These are phyloP conservation scores for Dromaius novaehollandiae DNA, from an alignment of 2,113 vertebrate genomes.

Conservation along the genomic window DNA sequence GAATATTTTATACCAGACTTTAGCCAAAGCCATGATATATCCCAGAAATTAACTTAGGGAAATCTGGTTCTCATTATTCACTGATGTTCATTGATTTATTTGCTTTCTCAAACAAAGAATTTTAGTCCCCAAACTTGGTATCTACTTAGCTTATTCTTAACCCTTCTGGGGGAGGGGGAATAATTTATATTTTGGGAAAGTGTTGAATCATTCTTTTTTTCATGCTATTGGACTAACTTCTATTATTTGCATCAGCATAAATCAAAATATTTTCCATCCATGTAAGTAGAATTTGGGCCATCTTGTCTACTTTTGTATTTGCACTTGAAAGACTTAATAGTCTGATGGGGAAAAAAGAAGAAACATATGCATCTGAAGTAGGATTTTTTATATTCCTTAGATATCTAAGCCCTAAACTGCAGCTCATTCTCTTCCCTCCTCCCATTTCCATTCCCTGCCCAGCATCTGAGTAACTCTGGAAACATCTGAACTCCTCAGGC, in stretches of 20 bases:
- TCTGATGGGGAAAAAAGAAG: not conserved
- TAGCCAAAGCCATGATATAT: slow-evolving; percentile 74
- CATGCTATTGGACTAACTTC: slow-evolving; percentile 2
- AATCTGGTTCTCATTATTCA: slow-evolving; percentile 81
- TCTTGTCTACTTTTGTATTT: not conserved
- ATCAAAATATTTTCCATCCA: slow-evolving; percentile 27
- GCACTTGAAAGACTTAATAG: not conserved
- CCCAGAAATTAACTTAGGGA: slow-evolving; percentile 76
- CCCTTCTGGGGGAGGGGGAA: not conserved
- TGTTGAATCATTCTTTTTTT: slow-evolving; percentile 11
- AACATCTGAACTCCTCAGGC: slow-evolving; percentile 41
- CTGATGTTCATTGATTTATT: slow-evolving; percentile 80
- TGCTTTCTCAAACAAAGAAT: slow-evolving; percentile 69
- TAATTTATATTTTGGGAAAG: slow-evolving; percentile 38
- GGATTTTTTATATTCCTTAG: not conserved
- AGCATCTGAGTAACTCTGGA: slow-evolving; percentile 48
- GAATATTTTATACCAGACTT: slow-evolving; percentile 72
- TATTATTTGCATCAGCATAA: slow-evolving; percentile 11
- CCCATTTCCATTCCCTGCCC: not conserved
- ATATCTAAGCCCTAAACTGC: not conserved
- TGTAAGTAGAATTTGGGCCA: not conserved
- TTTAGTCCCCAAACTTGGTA: slow-evolving; percentile 64
- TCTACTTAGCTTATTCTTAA: slow-evolving; percentile 69
- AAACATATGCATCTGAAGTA: not conserved
- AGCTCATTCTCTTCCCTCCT: not conserved